Percentiles rank a stretch among this genome's conserved stretches.
Evolutionary conservation across 2,888 invertebrate genomes (phyloP).

Genomic region (Drosophila sordidula): DNA sequence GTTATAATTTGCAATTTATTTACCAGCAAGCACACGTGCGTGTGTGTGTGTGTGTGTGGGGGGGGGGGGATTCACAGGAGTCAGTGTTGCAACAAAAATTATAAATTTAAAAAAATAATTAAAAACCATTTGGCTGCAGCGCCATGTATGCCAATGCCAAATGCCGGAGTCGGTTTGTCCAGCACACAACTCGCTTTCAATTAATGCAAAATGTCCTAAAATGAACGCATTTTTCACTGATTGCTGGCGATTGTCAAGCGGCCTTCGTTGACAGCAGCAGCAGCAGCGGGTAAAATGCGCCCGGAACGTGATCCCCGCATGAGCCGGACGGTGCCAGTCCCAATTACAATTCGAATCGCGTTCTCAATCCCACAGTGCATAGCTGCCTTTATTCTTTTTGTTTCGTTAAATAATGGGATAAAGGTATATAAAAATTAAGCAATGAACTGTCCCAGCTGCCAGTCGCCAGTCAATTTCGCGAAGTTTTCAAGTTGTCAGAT

Average conservation of each 20-base stretch:
- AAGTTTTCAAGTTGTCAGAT: constrained; percentile 46
- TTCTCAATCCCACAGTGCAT: constrained; percentile 28
- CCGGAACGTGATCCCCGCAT: constrained; percentile 61
- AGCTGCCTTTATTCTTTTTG: constrained; percentile 22
- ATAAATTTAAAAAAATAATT: constrained; percentile 79
- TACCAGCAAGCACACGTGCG: constrained; percentile 22
- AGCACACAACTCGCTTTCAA: constrained; percentile 64
- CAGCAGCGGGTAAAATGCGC: constrained; percentile 51
- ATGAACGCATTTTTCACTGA: constrained; percentile 71
- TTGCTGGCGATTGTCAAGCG: constrained; percentile 72
- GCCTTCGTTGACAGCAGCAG: constrained; percentile 46
- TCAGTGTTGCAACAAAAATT: constrained; percentile 56
- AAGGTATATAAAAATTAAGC: constrained; percentile 57
- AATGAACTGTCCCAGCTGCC: constrained; percentile 35
- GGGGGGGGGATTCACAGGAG: neutral
- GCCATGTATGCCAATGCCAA: constrained; percentile 31
- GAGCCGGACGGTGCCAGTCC: constrained; percentile 15
- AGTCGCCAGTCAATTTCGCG: constrained; percentile 44
- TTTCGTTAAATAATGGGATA: constrained; percentile 50
- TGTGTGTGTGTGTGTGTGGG: neutral
- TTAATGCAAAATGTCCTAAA: constrained; percentile 79
- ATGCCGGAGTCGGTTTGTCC: constrained; percentile 37
- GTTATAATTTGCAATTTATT: constrained; percentile 73
- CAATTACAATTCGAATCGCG: constrained; percentile 6
- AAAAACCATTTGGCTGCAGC: constrained; percentile 67